phyloP scores from a whole-genome alignment of 2,888 invertebrate genomes.

The Furcula furcula region DNA sequence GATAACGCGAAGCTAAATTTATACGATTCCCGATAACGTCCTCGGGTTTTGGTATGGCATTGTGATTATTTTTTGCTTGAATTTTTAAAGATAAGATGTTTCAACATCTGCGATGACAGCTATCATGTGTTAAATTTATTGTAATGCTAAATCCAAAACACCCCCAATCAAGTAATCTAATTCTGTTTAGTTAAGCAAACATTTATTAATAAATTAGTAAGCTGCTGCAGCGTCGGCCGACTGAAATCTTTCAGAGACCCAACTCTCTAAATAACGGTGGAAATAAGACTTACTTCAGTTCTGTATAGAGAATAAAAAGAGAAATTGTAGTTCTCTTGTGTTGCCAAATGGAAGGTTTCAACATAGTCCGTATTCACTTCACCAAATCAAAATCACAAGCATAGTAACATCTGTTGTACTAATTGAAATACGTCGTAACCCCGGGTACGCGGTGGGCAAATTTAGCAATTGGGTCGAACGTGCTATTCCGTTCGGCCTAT shows the following conservation, averaged over 20 bases:
- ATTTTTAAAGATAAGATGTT: not conserved
- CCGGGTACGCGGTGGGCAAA: conserved; percentile 22
- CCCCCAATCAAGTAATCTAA: not conserved
- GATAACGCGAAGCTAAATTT: conserved; percentile 17
- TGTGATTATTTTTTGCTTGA: not conserved
- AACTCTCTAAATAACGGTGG: too few species aligned
- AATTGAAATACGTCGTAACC: conserved; percentile 41
- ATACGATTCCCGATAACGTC: not conserved
- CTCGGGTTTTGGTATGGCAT: not conserved
- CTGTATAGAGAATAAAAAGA: too few species aligned
- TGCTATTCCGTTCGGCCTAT: conserved; percentile 23
- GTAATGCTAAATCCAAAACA: not conserved
- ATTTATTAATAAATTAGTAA: too few species aligned
- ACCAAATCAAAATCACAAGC: not conserved
- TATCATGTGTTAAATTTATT: too few species aligned
- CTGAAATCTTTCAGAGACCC: too few species aligned
- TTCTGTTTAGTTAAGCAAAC: too few species aligned
- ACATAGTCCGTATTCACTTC: too few species aligned
- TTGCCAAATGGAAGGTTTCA: too few species aligned
- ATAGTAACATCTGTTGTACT: conserved; percentile 5
- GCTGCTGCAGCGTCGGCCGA: too few species aligned
- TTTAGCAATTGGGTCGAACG: conserved; percentile 47
- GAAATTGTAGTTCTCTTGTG: too few species aligned
- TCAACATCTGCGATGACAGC: not conserved
- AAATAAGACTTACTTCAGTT: too few species aligned